A percentile compares a stretch with the other conserved stretches of the same genome.
Evolutionary conservation across 2,113 vertebrate genomes (phyloP).

Genomic region (Eubucco bourcierii): DNA sequence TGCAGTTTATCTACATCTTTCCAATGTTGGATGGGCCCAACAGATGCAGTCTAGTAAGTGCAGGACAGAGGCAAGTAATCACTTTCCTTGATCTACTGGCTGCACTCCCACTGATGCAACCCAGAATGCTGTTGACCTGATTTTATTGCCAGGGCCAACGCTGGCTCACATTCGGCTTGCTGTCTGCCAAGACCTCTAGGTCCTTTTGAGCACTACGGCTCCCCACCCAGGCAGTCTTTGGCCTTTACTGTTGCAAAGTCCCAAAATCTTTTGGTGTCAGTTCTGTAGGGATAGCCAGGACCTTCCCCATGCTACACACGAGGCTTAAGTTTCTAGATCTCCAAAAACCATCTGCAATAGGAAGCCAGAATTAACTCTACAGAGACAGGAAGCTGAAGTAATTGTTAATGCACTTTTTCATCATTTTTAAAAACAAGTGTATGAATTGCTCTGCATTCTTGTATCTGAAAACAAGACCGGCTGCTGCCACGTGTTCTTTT

Average conservation of each 20-base stretch:
- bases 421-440: background rate
- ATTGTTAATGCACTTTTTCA: background rate
- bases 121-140: accelerated
- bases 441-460: accelerated
- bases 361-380: background rate
- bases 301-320: background rate
- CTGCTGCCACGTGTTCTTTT: background rate
- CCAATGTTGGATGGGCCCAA: background rate
- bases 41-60: background rate
- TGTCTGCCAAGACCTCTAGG: background rate
- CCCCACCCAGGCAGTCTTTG: background rate
- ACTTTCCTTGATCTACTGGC: background rate
- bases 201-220: background rate
- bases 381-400: background rate
- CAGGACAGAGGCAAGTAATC: background rate
- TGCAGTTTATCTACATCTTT: background rate
- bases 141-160: background rate
- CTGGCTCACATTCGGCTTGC: background rate
- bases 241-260: background rate
- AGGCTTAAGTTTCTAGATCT: background rate
- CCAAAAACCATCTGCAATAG: background rate
- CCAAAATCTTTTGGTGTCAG: background rate
- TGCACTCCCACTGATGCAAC: background rate
- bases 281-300: background rate
- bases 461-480: background rate